Conservation (phyloP, 2,888 invertebrate genomes). For the Aspidiotus destructor region DNA sequence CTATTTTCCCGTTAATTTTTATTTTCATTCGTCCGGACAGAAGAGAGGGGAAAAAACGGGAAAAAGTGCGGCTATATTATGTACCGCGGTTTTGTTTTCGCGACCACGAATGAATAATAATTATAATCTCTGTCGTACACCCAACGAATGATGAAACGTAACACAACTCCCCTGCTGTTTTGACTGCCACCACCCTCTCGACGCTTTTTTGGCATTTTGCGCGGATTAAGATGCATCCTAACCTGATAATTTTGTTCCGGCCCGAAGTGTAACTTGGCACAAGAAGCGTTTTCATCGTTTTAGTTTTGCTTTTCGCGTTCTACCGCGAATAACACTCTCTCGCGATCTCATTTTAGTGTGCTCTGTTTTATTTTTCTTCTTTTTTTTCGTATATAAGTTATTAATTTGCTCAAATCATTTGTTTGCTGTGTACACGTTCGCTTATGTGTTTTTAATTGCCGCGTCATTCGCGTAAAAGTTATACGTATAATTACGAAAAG, state of each 20-base stretch:
- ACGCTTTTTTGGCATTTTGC: conserved; percentile 29
- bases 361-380: conserved; percentile 12
- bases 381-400: conserved; percentile 6
- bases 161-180: conserved; percentile 8
- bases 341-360: conserved; percentile 19
- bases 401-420: background rate
- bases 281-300: conserved; percentile 25
- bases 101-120: no score
- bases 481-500: no score
- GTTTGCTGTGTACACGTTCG: background rate
- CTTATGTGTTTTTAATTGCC: conserved; percentile 2
- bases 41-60: no score
- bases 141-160: conserved; percentile 17
- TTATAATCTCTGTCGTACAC: no score
- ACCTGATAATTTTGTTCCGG: conserved; percentile 32
- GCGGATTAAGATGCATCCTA: conserved; percentile 30
- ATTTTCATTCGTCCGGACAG: no score
- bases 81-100: no score
- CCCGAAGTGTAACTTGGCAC: conserved; percentile 28
- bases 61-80: no score
- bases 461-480: background rate
- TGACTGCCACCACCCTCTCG: conserved; percentile 15
- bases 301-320: conserved; percentile 26
- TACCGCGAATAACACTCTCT: conserved; percentile 26
- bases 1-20: no score